Evolutionary conservation across 2,797 vertebrate species (phyloP).

Genomic region (Adelosebastes latens): DNA sequence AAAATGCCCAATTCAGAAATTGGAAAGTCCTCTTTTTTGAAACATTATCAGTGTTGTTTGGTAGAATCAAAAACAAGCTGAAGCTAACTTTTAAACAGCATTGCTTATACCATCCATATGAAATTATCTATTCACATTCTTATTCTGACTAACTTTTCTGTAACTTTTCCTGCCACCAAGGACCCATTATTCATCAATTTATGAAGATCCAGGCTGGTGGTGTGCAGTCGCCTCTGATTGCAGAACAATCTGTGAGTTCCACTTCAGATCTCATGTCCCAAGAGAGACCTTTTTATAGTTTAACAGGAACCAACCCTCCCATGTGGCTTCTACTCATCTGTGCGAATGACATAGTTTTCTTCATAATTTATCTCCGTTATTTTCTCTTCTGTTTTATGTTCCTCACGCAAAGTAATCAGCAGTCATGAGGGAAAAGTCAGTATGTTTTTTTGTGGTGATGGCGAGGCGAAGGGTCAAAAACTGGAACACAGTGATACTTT

Average conservation of each 20-base stretch:
- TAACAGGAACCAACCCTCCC: conserved; percentile 80
- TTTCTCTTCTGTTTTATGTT: conserved; percentile 63
- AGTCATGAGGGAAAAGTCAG: conserved; percentile 18
- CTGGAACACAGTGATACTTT: conserved; percentile 39
- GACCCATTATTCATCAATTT: conserved; percentile 70
- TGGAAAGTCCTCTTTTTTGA: background rate
- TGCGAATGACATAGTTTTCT: conserved; percentile 77
- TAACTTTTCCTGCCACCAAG: conserved; percentile 65
- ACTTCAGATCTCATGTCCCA: conserved; percentile 77
- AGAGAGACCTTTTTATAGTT: conserved; percentile 79
- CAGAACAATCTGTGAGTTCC: conserved; percentile 77
- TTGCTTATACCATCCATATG: background rate
- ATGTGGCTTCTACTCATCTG: conserved; percentile 73
- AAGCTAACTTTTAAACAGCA: background rate
- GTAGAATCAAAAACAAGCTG: background rate
- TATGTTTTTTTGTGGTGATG: conserved; percentile 6
- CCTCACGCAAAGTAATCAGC: conserved; percentile 55
- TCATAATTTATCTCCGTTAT: conserved; percentile 70
- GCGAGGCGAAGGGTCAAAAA: conserved; percentile 58
- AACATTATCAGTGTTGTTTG: background rate
- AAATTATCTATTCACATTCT: conserved; percentile 9
- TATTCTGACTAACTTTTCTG: conserved; percentile 53
- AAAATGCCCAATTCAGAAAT: background rate
- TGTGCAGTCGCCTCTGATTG: conserved; percentile 68
- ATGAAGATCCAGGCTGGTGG: conserved; percentile 69